Evolutionary conservation across 2,888 invertebrate genomes (phyloP), one percentile per base, ranked within the genome.

Genomic region (Cotesia congregata): DNA sequence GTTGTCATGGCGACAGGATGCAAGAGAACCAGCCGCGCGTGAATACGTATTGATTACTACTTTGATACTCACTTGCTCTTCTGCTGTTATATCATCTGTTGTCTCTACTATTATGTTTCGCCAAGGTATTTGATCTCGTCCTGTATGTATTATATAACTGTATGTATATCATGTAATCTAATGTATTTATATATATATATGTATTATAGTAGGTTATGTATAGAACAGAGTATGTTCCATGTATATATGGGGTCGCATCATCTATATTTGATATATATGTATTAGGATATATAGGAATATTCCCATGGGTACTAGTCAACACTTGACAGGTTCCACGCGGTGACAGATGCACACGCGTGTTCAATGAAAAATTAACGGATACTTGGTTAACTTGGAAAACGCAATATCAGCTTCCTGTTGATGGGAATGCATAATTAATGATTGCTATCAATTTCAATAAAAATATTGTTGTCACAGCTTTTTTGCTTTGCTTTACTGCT

Each of bases 41-140:
- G 84, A 85, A 85, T 87, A 83, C 85, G 87, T 88, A 88, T 88
- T 88, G 88, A 88, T 88, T 87, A 87, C 85, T 80, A 78, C 81
- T 77, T 84, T 81, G 84, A 82, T 81, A 85, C 83, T 84, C 84
- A 82, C 80, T 82, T 79, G 79, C 80, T 84, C 83, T 75, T 72
- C 82, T 78, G 82, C 80, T 77, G 60, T 50, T 20, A 30, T n/a
- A 65, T 20, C 39, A 72, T 77, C 64, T 59, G 5, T 9, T 61
- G 15, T 61, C 61, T 74, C 40, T 61, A 61, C 68, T 61, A 50
- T 17, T 15, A n/a, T 39, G n/a, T 67, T 4, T 30, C 39, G 67
- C 15, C 39, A 60, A 74, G 59, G 70, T 39, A 74, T 74, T 77
- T 65, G 73, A n/a, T 67, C 38, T 67, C 64, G 7, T 30, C n/a